Evolutionary conservation across 2,888 invertebrate genomes (phyloP), one percentile per base, ranked within the genome.

Genomic region (Eupelmus urozonus): DNA sequence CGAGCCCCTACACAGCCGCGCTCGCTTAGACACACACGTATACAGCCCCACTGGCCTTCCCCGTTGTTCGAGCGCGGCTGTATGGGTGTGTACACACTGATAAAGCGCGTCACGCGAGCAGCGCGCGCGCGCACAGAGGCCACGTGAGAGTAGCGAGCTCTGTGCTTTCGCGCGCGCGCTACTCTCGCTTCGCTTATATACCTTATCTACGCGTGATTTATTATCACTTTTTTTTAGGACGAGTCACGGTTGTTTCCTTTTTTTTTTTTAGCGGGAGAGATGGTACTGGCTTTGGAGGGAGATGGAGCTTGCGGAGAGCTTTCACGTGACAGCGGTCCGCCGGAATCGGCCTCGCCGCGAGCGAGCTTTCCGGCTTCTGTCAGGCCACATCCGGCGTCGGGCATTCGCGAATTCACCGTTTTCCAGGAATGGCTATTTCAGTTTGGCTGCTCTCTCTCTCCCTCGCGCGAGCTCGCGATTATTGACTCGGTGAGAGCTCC

Each of bases 101-200:
- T 13, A 13, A 45, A 45, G 23, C 49, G 74, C 55, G 45, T 66
- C 65, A 59, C 60, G 74, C 59, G 74, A 59, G 53, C 27, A 27
- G 49, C 49, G 59, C 45, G 57, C 53, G 60, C 67, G 75, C 67
- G 75, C 62, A 55, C 69, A 69, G 27, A 42, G 42, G n/a, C 74
- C 78, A 78, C 78, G 78, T 78, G 78, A 78, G 65, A 27, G 45
- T 59, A 23, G n/a, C 25, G 7, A 34, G 18, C 29, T 42, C n/a
- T 29, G 23, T 16, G 13, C 49, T 23, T 0, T 25, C 25, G 25
- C n/a, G 16, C 16, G 20, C 53, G 53, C 20, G 16, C 1, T 57
- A 53, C 16, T 60, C 34, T 60, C 40, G 11, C 23, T 18, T 62
- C 62, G 11, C 53, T 66, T 18, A 1, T 25, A 25, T 16, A 2